These are phyloP conservation scores for Thaleichthys pacificus DNA, from an alignment of 2,797 vertebrate species.

Conservation along the genomic window DNA sequence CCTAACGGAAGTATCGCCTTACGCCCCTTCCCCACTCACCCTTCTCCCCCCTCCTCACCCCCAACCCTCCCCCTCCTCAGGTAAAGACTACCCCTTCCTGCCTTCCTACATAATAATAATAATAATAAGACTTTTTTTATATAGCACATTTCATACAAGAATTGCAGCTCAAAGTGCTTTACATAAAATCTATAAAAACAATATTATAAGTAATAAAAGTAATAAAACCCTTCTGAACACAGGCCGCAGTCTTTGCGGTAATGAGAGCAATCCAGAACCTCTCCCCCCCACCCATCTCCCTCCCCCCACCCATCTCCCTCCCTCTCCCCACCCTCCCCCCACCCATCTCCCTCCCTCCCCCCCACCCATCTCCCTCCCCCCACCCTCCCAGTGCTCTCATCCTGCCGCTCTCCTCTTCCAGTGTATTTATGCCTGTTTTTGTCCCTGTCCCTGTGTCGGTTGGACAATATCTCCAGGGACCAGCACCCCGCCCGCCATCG, in stretches of 20 bases:
- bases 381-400: too few relatives aligned
- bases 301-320: too few relatives aligned
- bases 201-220: too few relatives aligned
- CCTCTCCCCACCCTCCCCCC: too few relatives aligned
- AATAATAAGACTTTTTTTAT: too few relatives aligned
- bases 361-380: too few relatives aligned
- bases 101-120: background rate
- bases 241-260: background rate
- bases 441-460: background rate
- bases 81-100: background rate
- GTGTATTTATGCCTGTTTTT: background rate
- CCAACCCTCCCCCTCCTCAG: constrained; percentile 2
- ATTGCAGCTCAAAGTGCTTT: too few relatives aligned
- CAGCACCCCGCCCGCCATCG: constrained; percentile 90
- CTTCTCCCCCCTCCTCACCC: background rate
- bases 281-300: too few relatives aligned
- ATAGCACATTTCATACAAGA: too few relatives aligned
- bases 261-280: too few relatives aligned
- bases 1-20: too few relatives aligned
- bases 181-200: too few relatives aligned
- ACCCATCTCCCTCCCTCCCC: background rate
- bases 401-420: background rate
- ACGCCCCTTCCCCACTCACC: background rate
- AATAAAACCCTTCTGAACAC: background rate
- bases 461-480: constrained; percentile 73